These are phyloP conservation scores for Salvelinus alpinus DNA, from an alignment of 2,113 vertebrate species.

Conservation along the genomic window DNA sequence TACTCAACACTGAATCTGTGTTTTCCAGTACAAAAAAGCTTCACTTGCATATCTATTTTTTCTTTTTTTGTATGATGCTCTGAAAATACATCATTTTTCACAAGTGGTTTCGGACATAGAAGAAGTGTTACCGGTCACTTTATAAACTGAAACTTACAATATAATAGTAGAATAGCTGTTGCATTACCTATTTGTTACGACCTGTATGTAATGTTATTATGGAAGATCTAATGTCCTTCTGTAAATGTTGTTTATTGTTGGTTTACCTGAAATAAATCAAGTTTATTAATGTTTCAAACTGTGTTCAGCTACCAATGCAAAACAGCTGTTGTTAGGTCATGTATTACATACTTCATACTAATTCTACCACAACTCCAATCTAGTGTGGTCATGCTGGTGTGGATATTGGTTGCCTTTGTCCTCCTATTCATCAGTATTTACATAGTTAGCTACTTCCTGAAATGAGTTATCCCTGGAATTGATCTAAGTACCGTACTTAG, in stretches of 20 bases:
- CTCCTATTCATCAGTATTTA: too few relatives aligned
- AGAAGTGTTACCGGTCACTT: slow-evolving; percentile 75
- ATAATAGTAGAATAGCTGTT: slow-evolving; percentile 69
- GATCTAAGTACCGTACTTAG: too few relatives aligned
- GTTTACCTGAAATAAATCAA: slow-evolving; percentile 90
- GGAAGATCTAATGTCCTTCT: slow-evolving; percentile 94
- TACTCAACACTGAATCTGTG: slow-evolving; percentile 74
- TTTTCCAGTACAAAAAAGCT: slow-evolving; percentile 41
- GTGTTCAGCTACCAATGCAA: background rate
- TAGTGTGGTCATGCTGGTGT: too few relatives aligned
- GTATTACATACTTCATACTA: too few relatives aligned
- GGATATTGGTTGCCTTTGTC: too few relatives aligned
- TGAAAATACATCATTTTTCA: slow-evolving; percentile 76
- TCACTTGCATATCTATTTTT: slow-evolving; percentile 3
- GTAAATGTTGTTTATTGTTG: slow-evolving; percentile 91
- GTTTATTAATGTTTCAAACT: slow-evolving; percentile 70
- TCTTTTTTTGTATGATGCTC: slow-evolving; percentile 79
- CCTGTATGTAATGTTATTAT: slow-evolving; percentile 92
- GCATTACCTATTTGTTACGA: slow-evolving; percentile 90
- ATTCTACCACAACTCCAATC: too few relatives aligned
- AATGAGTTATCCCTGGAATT: too few relatives aligned
- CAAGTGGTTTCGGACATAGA: slow-evolving; percentile 72
- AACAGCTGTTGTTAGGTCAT: too few relatives aligned
- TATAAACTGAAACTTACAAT: slow-evolving; percentile 76
- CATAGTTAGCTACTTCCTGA: too few relatives aligned